phyloP scores from a whole-genome alignment of 2,113 vertebrate species.

The Notarius quadriscutis region DNA sequence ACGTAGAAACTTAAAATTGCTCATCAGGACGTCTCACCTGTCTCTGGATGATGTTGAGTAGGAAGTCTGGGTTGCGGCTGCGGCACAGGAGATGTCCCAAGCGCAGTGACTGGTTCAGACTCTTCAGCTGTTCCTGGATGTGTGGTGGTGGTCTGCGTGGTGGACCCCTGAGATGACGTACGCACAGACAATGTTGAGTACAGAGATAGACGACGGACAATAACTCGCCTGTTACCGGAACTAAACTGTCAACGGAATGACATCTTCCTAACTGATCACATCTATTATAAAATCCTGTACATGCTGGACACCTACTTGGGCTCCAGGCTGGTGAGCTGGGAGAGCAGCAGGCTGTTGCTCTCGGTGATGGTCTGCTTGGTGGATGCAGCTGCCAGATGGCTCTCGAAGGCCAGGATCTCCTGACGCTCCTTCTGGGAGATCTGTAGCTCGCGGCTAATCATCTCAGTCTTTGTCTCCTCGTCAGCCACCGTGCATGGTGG shows the following conservation, averaged over 20 bases:
- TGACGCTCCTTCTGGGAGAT: constrained; percentile 94
- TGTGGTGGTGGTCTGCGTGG: constrained; percentile 90
- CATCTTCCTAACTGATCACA: not conserved
- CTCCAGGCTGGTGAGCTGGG: constrained; percentile 93
- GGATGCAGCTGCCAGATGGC: constrained; percentile 93
- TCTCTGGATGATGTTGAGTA: constrained; percentile 97
- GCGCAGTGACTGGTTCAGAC: constrained; percentile 90
- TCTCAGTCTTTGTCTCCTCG: constrained; percentile 91
- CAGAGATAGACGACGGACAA: not conserved
- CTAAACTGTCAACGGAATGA: not conserved
- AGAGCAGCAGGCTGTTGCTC: constrained; percentile 92
- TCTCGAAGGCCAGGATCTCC: constrained; percentile 96
- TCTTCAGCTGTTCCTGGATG: constrained; percentile 92
- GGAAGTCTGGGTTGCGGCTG: constrained; percentile 92
- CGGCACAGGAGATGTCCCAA: constrained; percentile 94
- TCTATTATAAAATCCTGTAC: not conserved
- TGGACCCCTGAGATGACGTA: constrained; percentile 78
- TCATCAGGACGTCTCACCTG: constrained; percentile 74
- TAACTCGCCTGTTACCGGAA: not conserved
- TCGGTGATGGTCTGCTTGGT: constrained; percentile 98
- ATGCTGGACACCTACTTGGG: constrained; percentile 81
- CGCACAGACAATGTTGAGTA: not conserved
- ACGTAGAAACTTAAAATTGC: not conserved
- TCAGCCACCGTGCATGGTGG: constrained; percentile 93
- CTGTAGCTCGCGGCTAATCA: constrained; percentile 93